Evolutionary conservation across 1,140 invertebrate genomes (phyloP).

Genomic region (Vanessa tameamea): DNA sequence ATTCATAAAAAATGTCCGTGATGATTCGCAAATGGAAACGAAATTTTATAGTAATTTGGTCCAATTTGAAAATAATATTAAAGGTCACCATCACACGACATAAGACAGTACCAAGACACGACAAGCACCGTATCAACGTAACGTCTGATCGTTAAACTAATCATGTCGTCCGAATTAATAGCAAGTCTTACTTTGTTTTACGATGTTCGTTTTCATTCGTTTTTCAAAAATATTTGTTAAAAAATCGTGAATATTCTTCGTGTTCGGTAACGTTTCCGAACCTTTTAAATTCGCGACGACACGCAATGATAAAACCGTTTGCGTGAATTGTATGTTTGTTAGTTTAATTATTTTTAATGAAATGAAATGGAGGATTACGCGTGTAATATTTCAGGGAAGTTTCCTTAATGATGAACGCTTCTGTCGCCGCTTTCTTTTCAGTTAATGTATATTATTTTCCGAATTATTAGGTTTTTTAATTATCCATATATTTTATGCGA

Average conservation of each 20-base stretch:
- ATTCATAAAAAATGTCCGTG: not conserved
- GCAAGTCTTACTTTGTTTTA: conserved; percentile 4
- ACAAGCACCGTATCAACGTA: conserved; percentile 9
- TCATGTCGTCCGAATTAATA: conserved; percentile 5
- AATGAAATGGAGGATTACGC: no score
- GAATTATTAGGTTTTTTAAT: no score
- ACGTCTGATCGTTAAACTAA: not conserved
- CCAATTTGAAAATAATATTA: not conserved
- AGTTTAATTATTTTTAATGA: no score
- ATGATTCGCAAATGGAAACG: not conserved
- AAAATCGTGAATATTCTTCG: not conserved
- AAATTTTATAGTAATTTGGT: not conserved
- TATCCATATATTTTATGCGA: no score
- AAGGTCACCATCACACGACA: not conserved
- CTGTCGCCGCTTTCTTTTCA: no score
- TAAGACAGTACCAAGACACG: conserved; percentile 15
- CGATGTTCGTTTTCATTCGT: conserved; percentile 13
- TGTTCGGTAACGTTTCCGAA: not conserved
- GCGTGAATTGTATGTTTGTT: no score
- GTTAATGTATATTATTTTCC: no score
- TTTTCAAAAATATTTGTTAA: not conserved
- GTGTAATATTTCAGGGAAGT: no score
- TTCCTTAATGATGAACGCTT: no score
- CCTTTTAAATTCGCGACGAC: not conserved
- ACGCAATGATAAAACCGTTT: not conserved